Conservation (phyloP, 2,113 vertebrate genomes). For the Formicarius rufipectus region DNA sequence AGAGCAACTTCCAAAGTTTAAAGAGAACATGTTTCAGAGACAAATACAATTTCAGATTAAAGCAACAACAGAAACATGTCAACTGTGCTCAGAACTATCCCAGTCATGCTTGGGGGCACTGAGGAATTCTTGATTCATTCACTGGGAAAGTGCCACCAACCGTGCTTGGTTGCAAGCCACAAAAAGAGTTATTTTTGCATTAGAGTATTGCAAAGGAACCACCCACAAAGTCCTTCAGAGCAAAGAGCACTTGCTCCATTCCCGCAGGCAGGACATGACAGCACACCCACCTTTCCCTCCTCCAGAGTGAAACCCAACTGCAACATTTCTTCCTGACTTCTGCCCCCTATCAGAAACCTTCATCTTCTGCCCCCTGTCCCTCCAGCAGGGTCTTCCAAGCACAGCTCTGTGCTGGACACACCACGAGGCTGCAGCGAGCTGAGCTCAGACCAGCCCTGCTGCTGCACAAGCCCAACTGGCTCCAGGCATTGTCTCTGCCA, state of each 20-base stretch:
- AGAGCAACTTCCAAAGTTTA: neutral
- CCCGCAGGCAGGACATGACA: neutral
- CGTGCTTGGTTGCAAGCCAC: neutral
- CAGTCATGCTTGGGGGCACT: neutral
- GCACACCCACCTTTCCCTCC: neutral
- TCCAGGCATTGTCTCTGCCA: neutral
- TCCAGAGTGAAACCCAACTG: neutral
- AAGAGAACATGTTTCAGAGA: neutral
- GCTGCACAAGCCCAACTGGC: neutral
- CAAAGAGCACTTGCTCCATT: neutral
- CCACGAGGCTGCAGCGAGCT: neutral
- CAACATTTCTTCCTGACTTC: neutral
- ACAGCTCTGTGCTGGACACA: neutral
- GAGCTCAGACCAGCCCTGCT: neutral
- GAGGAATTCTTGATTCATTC: conserved; percentile 9
- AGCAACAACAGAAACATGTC: neutral
- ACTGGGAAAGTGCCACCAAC: neutral
- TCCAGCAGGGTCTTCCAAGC: neutral
- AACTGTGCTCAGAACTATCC: neutral
- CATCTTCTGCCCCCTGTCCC: neutral
- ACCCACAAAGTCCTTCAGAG: neutral
- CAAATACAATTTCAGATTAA: neutral
- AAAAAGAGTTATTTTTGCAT: neutral
- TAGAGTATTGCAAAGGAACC: neutral
- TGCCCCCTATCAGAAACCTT: rapidly evolving